Evolutionary conservation across 1,140 invertebrate genomes (phyloP).

Genomic region (Drosophila kanapiae): DNA sequence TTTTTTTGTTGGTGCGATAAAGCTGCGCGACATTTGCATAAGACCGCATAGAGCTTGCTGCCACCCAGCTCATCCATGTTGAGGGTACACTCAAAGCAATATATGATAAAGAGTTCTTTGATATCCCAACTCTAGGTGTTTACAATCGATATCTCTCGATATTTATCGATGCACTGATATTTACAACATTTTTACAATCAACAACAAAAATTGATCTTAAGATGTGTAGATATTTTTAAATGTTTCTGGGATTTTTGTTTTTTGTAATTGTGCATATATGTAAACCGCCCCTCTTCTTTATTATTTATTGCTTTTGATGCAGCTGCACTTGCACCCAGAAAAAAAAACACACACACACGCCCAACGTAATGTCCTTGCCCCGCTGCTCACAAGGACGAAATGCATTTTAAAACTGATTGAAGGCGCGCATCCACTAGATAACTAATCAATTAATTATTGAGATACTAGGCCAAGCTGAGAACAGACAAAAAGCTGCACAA

Average conservation of each 20-base stretch:
- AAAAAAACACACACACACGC: not conserved
- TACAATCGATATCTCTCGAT: not conserved
- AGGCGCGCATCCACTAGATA: conserved; percentile 38
- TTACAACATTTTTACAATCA: not conserved
- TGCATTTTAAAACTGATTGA: conserved; percentile 55
- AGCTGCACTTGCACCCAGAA: not conserved
- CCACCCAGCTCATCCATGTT: not conserved
- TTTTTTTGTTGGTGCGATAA: conserved; percentile 32
- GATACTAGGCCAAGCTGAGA: too few relatives aligned
- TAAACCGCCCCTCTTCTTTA: conserved; percentile 35
- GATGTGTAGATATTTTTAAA: too few relatives aligned
- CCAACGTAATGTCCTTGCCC: conserved; percentile 11
- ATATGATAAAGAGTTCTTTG: not conserved
- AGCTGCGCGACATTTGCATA: conserved; percentile 56
- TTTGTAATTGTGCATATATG: not conserved
- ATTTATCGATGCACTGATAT: not conserved
- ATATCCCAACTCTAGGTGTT: not conserved
- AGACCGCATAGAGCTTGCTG: conserved; percentile 42
- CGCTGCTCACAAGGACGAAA: conserved; percentile 43
- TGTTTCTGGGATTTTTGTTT: too few relatives aligned
- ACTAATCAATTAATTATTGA: conserved; percentile 60
- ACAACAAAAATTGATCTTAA: too few relatives aligned
- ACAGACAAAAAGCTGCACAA: not conserved
- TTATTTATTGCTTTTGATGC: conserved; percentile 54
- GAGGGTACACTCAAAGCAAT: conserved; percentile 18